Conservation (phyloP, 2,888 invertebrate species). For the Malachius bipustulatus region DNA sequence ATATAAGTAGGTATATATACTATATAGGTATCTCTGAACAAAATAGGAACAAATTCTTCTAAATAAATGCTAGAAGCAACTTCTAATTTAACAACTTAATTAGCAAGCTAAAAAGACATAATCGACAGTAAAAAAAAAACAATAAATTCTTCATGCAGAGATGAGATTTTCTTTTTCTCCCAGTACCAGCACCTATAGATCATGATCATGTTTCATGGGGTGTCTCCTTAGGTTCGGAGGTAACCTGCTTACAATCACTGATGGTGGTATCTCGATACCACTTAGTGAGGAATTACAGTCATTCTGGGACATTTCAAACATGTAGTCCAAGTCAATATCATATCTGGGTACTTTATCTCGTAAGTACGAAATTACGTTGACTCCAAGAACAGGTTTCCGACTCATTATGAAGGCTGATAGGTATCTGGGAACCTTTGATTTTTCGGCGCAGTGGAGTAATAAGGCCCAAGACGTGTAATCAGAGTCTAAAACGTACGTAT, state of each 20-base stretch:
- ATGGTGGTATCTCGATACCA: slow-evolving; percentile 27
- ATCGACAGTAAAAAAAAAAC: too few species aligned
- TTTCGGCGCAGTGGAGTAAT: slow-evolving; percentile 77
- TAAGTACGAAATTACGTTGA: slow-evolving; percentile 64
- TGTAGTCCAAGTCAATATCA: slow-evolving; percentile 73
- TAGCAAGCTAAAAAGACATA: too few species aligned
- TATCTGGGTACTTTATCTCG: slow-evolving; percentile 66
- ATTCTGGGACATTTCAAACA: slow-evolving; percentile 70
- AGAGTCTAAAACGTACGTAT: slow-evolving; percentile 75
- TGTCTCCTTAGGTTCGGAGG: slow-evolving; percentile 32
- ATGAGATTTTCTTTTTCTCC: too few species aligned
- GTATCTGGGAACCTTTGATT: slow-evolving; percentile 63
- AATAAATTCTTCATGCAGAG: too few species aligned
- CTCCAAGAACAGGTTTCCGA: slow-evolving; percentile 44
- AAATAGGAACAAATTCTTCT: too few species aligned
- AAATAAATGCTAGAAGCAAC: too few species aligned
- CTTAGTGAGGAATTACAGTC: slow-evolving; percentile 44
- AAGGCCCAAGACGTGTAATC: slow-evolving; percentile 76
- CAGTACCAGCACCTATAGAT: too few species aligned
- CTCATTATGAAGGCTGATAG: slow-evolving; percentile 75
- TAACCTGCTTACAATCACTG: slow-evolving; percentile 26
- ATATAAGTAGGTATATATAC: too few species aligned
- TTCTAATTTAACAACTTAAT: too few species aligned
- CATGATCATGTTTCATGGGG: slow-evolving; percentile 38
- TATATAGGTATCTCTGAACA: too few species aligned